phyloP scores from a whole-genome alignment of 2,113 vertebrate genomes.

The Rhipidura dahli region DNA sequence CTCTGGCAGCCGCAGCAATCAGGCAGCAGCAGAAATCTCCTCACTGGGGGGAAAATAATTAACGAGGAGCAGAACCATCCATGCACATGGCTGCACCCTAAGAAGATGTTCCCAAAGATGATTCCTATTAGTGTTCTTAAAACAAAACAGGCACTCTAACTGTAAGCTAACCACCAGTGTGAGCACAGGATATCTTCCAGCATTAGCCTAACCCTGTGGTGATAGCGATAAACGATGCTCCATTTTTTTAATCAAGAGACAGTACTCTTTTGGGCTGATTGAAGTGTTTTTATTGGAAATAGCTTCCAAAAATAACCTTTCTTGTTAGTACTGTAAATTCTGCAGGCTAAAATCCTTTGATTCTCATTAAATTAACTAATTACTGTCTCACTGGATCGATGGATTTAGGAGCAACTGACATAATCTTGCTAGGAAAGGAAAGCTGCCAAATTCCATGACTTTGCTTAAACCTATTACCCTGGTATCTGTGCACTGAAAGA shows the following conservation, averaged over 20 bases:
- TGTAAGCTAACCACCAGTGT: not conserved
- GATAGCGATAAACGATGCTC: rapidly evolving
- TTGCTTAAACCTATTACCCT: not conserved
- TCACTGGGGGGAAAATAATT: not conserved
- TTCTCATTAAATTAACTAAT: constrained; percentile 62
- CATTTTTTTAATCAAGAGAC: not conserved
- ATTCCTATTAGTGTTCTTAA: not conserved
- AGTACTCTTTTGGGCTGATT: not conserved
- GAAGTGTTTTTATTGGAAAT: constrained; percentile 40
- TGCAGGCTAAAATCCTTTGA: constrained; percentile 19
- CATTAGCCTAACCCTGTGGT: not conserved
- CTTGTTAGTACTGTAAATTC: constrained; percentile 28
- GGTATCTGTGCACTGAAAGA: not conserved
- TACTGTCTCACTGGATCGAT: constrained; percentile 10
- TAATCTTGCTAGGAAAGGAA: not conserved
- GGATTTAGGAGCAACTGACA: not conserved
- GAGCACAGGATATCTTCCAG: not conserved
- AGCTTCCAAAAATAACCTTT: constrained; percentile 9
- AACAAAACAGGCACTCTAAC: not conserved
- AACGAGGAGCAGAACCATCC: not conserved
- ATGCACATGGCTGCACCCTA: not conserved
- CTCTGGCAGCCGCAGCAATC: not conserved
- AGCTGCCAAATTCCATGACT: constrained; percentile 17
- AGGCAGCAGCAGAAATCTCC: not conserved
- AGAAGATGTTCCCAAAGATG: not conserved